Evolutionary conservation across 64 coral and sea anemone species (phyloP), one percentile per base, ranked within the genome.

Genomic region (Pocillopora verrucosa): DNA sequence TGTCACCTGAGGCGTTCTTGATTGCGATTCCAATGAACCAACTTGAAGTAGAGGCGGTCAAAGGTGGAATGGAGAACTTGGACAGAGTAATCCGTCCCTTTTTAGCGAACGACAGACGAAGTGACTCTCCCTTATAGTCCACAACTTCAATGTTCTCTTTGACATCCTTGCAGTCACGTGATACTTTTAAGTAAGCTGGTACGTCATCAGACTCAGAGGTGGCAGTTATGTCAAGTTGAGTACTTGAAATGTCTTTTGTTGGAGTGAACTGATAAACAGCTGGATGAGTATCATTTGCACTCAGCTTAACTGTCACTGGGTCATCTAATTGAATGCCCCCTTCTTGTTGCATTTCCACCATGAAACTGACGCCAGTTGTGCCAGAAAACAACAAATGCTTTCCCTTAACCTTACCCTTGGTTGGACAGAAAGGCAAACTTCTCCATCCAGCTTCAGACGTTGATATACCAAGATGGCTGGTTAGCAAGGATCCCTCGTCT

Each of bases 141-240:
- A 77, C 75, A n/a, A 12, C 16, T 12, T 72, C 59, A 13, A 87
- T 61, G 9, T 76, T 77, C 2, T 79, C 63, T 25, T 87, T 76
- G 60, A 92, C 83, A n/a, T 87, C 83, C 10, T 58, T 20, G 35
- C 90, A 92, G 30, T 67, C 22, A 67, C 86, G 82, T 4, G 90
- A 92, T 16, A 92, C 90, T 58, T 87, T 92, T 41, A 92, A 67
- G 59, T 92, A 92, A 9, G 90, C 83, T 58, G 84, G 56, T 9
- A 79, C 58, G 24, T 56, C 36, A 2, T 16, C 5, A 15, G 61
- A 61, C 14, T 37, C 60, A 25, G 90, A 92, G 12, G 45, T 87
- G 30, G 87, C 90, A 11, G 90, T 92, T 3, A 92, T 60, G 16
- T 92, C 90, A 87, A 92, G 90, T n/a, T 92, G 90, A 10, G 58